Evolutionary conservation across 1,140 invertebrate species (phyloP).

Genomic region (Philotrypesis tridentata): DNA sequence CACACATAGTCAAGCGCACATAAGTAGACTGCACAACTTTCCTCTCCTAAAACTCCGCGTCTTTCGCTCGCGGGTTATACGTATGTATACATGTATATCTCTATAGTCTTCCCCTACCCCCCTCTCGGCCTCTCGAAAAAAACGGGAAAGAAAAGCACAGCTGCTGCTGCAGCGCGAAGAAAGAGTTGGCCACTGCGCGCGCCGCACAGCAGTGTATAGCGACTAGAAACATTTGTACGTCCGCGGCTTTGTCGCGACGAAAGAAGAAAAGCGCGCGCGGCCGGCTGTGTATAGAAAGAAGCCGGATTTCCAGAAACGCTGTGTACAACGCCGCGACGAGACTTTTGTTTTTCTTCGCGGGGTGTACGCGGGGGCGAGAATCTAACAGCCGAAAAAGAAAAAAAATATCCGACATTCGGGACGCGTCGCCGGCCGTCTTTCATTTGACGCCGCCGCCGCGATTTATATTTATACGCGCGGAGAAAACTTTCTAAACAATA

Average conservation of each 20-base stretch:
- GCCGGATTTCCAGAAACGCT: background rate
- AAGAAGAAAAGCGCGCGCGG: conserved; percentile 13
- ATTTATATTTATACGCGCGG: conserved; percentile 43
- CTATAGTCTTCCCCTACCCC: too few relatives aligned
- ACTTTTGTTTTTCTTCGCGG: background rate
- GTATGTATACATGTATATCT: background rate
- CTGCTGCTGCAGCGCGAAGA: background rate
- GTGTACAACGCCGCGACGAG: background rate
- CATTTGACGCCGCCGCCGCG: conserved; percentile 18
- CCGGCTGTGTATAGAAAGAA: background rate
- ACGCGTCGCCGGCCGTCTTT: conserved; percentile 13
- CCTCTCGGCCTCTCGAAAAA: background rate
- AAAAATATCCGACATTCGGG: conserved; percentile 40
- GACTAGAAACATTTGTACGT: background rate
- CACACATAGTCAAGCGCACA: too few relatives aligned
- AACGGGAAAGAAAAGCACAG: background rate
- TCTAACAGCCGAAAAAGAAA: conserved; percentile 12
- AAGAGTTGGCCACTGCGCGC: background rate
- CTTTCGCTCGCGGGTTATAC: too few relatives aligned
- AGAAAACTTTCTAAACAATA: conserved; percentile 46
- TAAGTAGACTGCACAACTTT: background rate
- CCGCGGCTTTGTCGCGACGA: background rate
- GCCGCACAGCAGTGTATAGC: too few relatives aligned
- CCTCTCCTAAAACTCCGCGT: background rate
- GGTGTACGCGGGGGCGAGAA: background rate